These are phyloP conservation scores for Orthosia cruda DNA, from an alignment of 2,888 invertebrate genomes.

Conservation along the genomic window DNA sequence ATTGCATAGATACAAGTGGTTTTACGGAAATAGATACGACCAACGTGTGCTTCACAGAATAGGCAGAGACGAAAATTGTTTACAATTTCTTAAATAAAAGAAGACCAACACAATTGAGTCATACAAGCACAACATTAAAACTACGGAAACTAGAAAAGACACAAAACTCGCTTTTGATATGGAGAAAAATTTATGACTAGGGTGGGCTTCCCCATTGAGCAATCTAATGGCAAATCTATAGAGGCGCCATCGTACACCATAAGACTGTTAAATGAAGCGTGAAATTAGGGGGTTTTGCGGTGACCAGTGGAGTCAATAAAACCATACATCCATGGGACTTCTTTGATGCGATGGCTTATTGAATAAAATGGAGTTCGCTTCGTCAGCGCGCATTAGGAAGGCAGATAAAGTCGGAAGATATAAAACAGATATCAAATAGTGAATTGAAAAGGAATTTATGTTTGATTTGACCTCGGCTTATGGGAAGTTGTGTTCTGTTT, in stretches of 20 bases:
- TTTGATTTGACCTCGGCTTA: constrained; percentile 23
- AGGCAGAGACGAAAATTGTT: not conserved
- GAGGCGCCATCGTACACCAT: constrained; percentile 86
- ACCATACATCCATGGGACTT: constrained; percentile 72
- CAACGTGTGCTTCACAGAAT: not conserved
- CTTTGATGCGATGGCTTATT: constrained; percentile 69
- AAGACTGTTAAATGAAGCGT: constrained; percentile 90
- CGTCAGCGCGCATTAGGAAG: constrained; percentile 50
- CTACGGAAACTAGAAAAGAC: constrained; percentile 46
- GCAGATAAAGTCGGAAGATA: constrained; percentile 45
- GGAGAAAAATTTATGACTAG: constrained; percentile 79
- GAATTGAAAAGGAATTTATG: constrained; percentile 48
- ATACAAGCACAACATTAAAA: constrained; percentile 42
- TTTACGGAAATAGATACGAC: not conserved
- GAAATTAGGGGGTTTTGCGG: constrained; percentile 88
- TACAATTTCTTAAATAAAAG: not conserved
- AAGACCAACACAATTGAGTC: constrained; percentile 31
- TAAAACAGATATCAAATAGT: constrained; percentile 54
- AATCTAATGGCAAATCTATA: constrained; percentile 88
- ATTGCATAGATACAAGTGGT: not conserved
- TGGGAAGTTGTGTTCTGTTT: constrained; percentile 20
- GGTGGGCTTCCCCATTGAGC: constrained; percentile 77
- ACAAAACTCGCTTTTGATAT: constrained; percentile 73
- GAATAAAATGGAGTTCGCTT: constrained; percentile 62
- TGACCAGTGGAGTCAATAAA: constrained; percentile 79